Base-by-base conservation (phyloP, 2,888 invertebrate genomes). In the Thymelicus lineola region DNA sequence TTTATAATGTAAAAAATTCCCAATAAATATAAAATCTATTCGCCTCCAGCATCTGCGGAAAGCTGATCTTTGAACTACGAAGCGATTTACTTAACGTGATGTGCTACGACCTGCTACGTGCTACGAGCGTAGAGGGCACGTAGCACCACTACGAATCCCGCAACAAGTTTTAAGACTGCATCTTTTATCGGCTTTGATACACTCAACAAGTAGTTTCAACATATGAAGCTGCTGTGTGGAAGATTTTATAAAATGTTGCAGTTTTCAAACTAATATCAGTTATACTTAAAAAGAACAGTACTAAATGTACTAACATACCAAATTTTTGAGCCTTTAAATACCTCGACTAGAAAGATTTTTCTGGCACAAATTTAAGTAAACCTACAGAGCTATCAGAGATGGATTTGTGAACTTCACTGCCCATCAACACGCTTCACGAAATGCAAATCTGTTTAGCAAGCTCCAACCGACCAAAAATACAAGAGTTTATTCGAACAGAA, bases 401-500 rank as follows among this genome's bases (percentile, higher is more conserved):
- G 20, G 20, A 42, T 42, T 42, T 2, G 2, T 10, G 10, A 42
- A 42, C 42, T 10, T 42, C 12, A 1, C 10, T 12, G 42, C 4
- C 42, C 10, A 12, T 42, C 42, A 42, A 9, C 10, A 42, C 42
- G 10, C 9, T 20, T 48, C 20, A 20, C 20, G 14, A 53, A 53
- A 53, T 20, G 20, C n/a, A 53, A 53, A 53, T 53, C 20, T 12
- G 53, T 53, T 53, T 53, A 42, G 20, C 7, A n/a, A n/a, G 15
- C n/a, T 36, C 53, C 53, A 14, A 7, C 38, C 38, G 15, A 50
- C 50, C 20, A 28, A 20, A 63, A 55, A 64, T 20, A 57, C 45
- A 4, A 28, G 65, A 36, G 36, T 68, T 68, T 62, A 20, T 62
- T 68, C 45, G 45, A 17, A 48, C 20, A 35, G 46, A 62, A 57